phyloP scores from a whole-genome alignment of 2,797 vertebrate species.

The Nasua narica region DNA sequence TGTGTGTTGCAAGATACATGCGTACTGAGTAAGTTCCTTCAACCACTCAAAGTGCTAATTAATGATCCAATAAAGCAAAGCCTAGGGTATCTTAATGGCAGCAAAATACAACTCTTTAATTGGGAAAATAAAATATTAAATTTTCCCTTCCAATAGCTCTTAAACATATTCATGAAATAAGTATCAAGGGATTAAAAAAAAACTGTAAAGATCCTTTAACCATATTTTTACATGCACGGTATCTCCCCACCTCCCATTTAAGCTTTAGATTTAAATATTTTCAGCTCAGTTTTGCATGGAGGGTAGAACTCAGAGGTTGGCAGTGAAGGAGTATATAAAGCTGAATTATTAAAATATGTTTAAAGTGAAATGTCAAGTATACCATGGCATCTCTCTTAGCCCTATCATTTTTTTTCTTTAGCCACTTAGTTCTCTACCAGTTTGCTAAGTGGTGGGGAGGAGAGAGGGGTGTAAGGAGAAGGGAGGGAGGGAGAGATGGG shows the following conservation, averaged over 20 bases:
- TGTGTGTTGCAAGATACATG: slow-evolving; percentile 52
- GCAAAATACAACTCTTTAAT: slow-evolving; percentile 60
- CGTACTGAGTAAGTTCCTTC: slow-evolving; percentile 54
- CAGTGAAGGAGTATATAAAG: neutral
- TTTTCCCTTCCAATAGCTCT: slow-evolving; percentile 29
- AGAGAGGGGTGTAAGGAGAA: neutral
- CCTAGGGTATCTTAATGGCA: slow-evolving; percentile 46
- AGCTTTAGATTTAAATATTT: neutral
- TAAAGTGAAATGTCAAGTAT: neutral
- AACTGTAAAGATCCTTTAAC: neutral
- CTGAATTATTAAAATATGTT: neutral
- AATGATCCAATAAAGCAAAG: slow-evolving; percentile 66
- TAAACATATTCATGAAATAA: slow-evolving; percentile 18
- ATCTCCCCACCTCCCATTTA: neutral
- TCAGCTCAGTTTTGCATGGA: neutral
- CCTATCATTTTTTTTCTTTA: neutral
- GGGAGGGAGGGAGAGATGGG: no score
- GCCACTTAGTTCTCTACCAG: neutral
- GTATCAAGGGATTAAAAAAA: slow-evolving; percentile 23
- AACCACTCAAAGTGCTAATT: slow-evolving; percentile 57
- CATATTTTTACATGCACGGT: neutral
- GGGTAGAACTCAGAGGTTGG: neutral
- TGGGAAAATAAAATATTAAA: slow-evolving; percentile 61
- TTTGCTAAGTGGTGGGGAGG: neutral
- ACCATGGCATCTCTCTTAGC: neutral